A percentile compares a stretch with the other conserved stretches of the same genome.
phyloP scores from a whole-genome alignment of 1,140 invertebrate genomes.

The Microplitis mediator region DNA sequence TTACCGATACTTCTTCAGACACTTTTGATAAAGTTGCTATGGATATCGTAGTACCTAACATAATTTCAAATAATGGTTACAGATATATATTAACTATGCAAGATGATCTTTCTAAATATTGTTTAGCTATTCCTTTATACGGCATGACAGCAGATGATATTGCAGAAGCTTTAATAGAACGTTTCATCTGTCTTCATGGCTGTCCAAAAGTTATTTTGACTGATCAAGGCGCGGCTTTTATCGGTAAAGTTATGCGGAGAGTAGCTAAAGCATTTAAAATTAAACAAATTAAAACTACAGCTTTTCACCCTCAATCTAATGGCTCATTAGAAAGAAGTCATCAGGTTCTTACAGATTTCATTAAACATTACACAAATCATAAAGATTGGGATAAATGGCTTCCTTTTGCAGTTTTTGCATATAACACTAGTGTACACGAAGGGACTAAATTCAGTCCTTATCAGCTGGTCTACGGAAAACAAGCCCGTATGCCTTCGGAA shows the following conservation, averaged over 20 bases:
- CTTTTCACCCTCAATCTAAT: slow-evolving; percentile 38
- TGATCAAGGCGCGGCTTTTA: slow-evolving; percentile 42
- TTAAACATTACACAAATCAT: slow-evolving; percentile 34
- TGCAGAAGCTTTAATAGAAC: slow-evolving; percentile 30
- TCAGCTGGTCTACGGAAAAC: too few relatives aligned
- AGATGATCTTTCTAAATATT: slow-evolving; percentile 45
- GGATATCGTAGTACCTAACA: slow-evolving; percentile 26
- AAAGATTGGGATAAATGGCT: slow-evolving; percentile 50
- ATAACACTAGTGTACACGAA: too few relatives aligned
- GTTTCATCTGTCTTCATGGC: slow-evolving; percentile 38
- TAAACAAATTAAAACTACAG: slow-evolving; percentile 31
- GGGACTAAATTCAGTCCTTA: too few relatives aligned
- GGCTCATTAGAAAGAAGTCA: slow-evolving; percentile 39
- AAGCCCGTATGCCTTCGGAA: too few relatives aligned
- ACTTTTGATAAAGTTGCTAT: slow-evolving; percentile 31
- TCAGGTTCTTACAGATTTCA: slow-evolving; percentile 34
- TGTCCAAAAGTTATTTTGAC: slow-evolving; percentile 39
- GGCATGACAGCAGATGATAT: slow-evolving; percentile 33
- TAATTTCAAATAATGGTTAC: slow-evolving; percentile 20
- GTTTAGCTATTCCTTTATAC: slow-evolving; percentile 28
- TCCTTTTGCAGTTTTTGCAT: slow-evolving; percentile 23
- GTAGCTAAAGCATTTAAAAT: slow-evolving; percentile 38
- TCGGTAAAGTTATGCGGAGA: slow-evolving; percentile 32
- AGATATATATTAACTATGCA: slow-evolving; percentile 34
- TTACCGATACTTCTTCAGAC: slow-evolving; percentile 25